Base-by-base conservation (phyloP, 30 jellyfish, hydroid and myxozoan genomes). In the Catostylus mosaicus region DNA sequence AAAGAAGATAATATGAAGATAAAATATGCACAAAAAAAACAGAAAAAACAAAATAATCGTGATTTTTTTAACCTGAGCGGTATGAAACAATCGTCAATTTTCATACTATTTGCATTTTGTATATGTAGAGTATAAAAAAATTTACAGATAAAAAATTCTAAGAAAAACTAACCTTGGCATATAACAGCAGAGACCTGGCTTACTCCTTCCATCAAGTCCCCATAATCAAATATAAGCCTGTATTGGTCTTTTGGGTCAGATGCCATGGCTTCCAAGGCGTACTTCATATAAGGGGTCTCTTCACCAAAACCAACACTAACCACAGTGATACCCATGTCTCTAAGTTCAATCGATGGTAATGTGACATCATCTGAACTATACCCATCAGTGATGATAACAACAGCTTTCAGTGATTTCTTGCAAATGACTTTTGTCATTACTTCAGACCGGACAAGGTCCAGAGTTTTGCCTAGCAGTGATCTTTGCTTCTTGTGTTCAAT, bases 351-450 rank as follows among this genome's bases (percentile, higher is more conserved):
- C 18, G 97, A 73, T 1, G 99, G 95, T 5, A 82, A 70, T 32
- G 93, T 82, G 69, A 93, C 97, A 69, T 93, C 97, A 48, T 93
- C 99, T 30, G 99, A 88, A 31, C 92, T 75, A 82, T 93, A 93
- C 1, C 99, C 99, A 36, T 93, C 99, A 11, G 97, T 93, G 19
- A 93, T 73, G 20, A 88, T 82, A 34, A 93, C 84, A 27, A 93
- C 90, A 8, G 92, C 80, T 48, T 93, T 93, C 27, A 96, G 83
- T 1, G 93, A 75, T 30, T 69, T 68, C 40, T 77, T 82, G 80
- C 98, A 92, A 34, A 61, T 77, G 61, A 88, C 96, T 72, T 84
- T 88, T 29, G 88, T 32, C 43, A 93, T 52, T 32, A 93, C 96
- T 37, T 88, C 95, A 11, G 99, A 77, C 14, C 99, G 77, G 18